A percentile compares a stretch with the other conserved stretches of the same genome.
phyloP scores from a whole-genome alignment of 2,797 vertebrate species.

The Perodicticus potto region DNA sequence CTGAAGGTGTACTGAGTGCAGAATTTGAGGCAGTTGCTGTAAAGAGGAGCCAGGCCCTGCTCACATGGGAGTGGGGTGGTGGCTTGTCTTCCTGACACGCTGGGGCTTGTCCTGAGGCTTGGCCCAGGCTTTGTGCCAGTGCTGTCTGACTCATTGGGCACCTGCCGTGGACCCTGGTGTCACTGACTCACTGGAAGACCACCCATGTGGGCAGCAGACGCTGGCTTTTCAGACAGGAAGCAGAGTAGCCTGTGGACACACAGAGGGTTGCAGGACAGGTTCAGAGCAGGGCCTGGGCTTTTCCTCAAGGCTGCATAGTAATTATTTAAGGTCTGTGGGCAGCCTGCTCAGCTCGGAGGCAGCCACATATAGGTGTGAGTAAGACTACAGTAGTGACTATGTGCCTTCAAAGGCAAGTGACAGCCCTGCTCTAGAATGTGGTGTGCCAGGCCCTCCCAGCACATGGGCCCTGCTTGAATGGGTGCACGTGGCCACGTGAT shows the following conservation, averaged over 20 bases:
- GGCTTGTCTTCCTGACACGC: neutral
- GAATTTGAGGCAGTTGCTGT: neutral
- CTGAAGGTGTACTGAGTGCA: no score
- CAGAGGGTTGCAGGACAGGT: neutral
- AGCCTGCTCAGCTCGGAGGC: neutral
- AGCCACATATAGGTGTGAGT: neutral
- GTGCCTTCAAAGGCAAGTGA: neutral
- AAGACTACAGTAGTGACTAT: rapidly evolving
- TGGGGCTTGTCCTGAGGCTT: neutral
- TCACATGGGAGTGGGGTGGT: neutral
- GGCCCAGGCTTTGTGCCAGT: neutral
- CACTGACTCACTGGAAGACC: neutral
- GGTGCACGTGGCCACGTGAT: neutral
- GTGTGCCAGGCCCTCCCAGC: neutral
- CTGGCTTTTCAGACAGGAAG: neutral
- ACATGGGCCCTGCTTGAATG: neutral
- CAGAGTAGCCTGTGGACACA: neutral
- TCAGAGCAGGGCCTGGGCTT: neutral
- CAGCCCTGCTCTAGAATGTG: neutral
- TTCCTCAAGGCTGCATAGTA: neutral
- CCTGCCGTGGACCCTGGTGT: neutral
- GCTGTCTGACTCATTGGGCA: rapidly evolving
- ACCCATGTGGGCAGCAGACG: neutral
- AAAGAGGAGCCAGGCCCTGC: no score
- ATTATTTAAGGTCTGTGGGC: neutral